Evolutionary conservation across 1,140 invertebrate genomes (phyloP).

Genomic region (Callitettix versicolor): DNA sequence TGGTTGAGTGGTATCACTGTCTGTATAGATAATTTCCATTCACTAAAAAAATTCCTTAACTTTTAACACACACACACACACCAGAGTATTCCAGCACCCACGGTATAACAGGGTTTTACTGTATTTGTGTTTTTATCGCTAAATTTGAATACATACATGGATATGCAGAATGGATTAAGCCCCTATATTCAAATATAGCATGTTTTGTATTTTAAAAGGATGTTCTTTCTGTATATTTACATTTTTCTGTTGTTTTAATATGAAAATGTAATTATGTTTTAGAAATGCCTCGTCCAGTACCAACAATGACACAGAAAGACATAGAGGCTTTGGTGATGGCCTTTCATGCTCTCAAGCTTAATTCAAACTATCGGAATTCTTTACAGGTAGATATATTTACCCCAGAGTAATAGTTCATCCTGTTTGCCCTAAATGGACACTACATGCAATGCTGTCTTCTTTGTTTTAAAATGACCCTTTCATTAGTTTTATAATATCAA

Average conservation of each 20-base stretch:
- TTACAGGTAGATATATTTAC: conserved; percentile 33
- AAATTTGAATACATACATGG: too few relatives aligned
- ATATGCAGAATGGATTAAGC: neutral
- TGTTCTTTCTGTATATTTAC: too few relatives aligned
- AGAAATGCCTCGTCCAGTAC: conserved; percentile 24
- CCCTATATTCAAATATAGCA: neutral
- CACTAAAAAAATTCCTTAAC: too few relatives aligned
- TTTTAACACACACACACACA: too few relatives aligned
- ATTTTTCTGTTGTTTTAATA: too few relatives aligned
- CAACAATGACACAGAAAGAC: conserved; percentile 33
- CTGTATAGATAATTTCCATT: too few relatives aligned
- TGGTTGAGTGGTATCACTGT: too few relatives aligned
- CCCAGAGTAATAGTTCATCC: neutral
- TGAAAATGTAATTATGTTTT: too few relatives aligned
- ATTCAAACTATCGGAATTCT: conserved; percentile 35
- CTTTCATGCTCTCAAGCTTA: conserved; percentile 37
- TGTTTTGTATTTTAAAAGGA: too few relatives aligned
- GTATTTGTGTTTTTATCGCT: too few relatives aligned
- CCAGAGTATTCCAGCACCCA: too few relatives aligned
- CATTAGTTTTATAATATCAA: neutral
- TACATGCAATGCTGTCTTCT: neutral
- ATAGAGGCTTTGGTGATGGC: conserved; percentile 36
- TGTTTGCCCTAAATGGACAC: neutral
- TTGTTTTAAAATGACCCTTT: neutral
- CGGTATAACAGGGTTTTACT: too few relatives aligned